Evolutionary conservation across 2,888 invertebrate genomes (phyloP).

Genomic region (Pandemis cinnamomeana): DNA sequence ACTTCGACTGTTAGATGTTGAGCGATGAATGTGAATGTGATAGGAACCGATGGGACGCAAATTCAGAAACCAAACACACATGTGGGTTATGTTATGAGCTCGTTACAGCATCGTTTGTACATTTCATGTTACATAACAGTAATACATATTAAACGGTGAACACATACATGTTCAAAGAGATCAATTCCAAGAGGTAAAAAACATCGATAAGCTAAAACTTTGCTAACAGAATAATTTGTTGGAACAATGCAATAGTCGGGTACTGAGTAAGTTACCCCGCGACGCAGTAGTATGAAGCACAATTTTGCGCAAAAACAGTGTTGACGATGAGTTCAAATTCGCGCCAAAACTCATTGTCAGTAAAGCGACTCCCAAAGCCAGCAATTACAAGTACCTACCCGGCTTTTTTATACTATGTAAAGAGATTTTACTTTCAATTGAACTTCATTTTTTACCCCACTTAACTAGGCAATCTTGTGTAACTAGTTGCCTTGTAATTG

Average conservation of each 20-base stretch:
- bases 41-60: constrained; percentile 10
- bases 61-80: neutral
- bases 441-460: constrained; percentile 43
- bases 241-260: no score
- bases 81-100: constrained; percentile 4
- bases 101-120: constrained; percentile 1
- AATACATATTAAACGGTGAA: neutral
- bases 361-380: neutral
- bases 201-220: no score
- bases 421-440: constrained; percentile 42
- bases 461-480: constrained; percentile 49
- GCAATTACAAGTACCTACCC: neutral
- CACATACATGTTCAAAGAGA: no score
- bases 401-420: constrained; percentile 14
- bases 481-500: constrained; percentile 54
- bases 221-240: no score
- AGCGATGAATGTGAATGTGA: neutral
- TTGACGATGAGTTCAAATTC: no score
- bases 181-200: no score
- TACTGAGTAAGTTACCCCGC: no score
- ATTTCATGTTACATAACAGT: neutral
- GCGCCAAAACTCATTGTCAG: neutral
- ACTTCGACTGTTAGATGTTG: neutral
- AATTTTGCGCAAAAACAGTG: no score
- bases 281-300: no score